Percentiles rank a stretch among this genome's conserved stretches.
These are phyloP conservation scores for Peromyscus nudipes DNA, from an alignment of 2,797 vertebrate genomes.

Conservation along the genomic window DNA sequence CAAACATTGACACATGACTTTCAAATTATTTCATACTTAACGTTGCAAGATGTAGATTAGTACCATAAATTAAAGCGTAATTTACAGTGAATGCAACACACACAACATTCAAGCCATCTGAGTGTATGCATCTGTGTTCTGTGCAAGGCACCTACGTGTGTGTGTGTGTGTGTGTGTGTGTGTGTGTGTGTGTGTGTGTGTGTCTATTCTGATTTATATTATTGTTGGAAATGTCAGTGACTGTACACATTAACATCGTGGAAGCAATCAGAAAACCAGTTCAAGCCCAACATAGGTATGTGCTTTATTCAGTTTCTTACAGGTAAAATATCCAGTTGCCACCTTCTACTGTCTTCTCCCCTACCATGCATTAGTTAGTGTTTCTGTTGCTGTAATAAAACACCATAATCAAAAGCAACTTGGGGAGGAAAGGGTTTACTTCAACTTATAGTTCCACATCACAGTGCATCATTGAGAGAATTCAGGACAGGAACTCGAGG, in stretches of 20 bases:
- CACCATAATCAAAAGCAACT: neutral
- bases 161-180: too few relatives aligned
- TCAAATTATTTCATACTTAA: constrained; percentile 73
- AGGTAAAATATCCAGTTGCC: neutral
- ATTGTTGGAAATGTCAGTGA: neutral
- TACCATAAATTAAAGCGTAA: constrained; percentile 67
- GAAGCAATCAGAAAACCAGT: neutral
- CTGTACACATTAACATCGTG: neutral
- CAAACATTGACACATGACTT: constrained; percentile 75
- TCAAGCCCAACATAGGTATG: neutral
- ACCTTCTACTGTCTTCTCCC: neutral
- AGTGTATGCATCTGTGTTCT: neutral
- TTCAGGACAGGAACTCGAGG: neutral
- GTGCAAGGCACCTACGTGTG: neutral
- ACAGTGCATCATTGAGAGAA: neutral
- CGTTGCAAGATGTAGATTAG: constrained; percentile 76
- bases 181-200: too few relatives aligned
- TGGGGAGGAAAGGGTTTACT: neutral
- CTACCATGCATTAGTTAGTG: neutral
- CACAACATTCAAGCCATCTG: constrained; percentile 54
- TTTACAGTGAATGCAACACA: constrained; percentile 50
- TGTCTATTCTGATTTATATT: neutral
- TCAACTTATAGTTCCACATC: neutral
- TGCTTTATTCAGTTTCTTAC: neutral
- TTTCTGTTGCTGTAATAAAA: neutral